These are phyloP conservation scores for Megamerina dolium DNA, from an alignment of 2,888 invertebrate genomes.

Conservation along the genomic window DNA sequence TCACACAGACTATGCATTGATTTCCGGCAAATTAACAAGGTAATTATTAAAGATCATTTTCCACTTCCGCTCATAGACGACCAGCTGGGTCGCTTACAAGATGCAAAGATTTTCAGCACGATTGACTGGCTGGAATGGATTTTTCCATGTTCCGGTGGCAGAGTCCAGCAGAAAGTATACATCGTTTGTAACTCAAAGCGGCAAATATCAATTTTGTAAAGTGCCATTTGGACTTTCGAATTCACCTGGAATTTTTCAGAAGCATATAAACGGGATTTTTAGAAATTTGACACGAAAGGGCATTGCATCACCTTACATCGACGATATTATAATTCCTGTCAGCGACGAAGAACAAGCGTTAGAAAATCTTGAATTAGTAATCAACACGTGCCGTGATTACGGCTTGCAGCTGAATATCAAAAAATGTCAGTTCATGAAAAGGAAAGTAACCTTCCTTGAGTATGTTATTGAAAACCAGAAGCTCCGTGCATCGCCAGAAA, in stretches of 20 bases:
- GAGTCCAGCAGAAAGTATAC: conserved; percentile 25
- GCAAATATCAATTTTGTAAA: conserved; percentile 28
- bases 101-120: conserved; percentile 9
- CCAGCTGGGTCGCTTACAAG: too few relatives aligned
- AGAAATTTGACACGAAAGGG: conserved; percentile 11
- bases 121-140: conserved; percentile 12
- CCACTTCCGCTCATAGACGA: conserved; percentile 11
- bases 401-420: conserved; percentile 18
- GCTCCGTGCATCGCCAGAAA: conserved; percentile 23
- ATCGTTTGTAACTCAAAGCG: conserved; percentile 31
- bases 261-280: conserved; percentile 22
- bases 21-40: conserved; percentile 10
- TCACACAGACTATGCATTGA: conserved; percentile 13
- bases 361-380: conserved; percentile 13
- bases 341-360: conserved; percentile 15
- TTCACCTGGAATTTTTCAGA: conserved; percentile 29
- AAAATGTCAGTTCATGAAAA: conserved; percentile 20
- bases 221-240: conserved; percentile 42
- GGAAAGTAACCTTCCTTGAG: conserved; percentile 18
- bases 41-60: conserved; percentile 9
- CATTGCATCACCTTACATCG: conserved; percentile 24
- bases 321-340: conserved; percentile 29
- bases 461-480: conserved; percentile 17
- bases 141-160: conserved; percentile 7
- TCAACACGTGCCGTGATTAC: conserved; percentile 13